A percentile compares a stretch with the other conserved stretches of the same genome.
Conservation (phyloP, 1,140 invertebrate genomes). For the Ditylenchus dipsaci region DNA sequence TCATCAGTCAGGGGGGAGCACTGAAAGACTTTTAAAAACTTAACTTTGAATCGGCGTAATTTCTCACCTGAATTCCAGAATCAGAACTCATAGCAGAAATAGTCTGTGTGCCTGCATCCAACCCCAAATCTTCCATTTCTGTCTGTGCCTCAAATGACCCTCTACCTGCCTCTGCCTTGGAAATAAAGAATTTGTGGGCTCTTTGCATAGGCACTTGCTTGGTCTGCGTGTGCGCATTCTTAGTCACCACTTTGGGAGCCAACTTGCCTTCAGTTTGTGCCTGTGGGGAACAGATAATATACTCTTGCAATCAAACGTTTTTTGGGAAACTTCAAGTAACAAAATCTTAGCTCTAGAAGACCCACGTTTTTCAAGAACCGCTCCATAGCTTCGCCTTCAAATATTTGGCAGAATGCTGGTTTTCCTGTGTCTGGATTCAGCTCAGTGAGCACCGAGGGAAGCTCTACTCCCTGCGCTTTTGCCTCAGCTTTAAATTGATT, state of each 20-base stretch:
- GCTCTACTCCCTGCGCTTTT: conserved; percentile 46
- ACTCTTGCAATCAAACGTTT: conserved; percentile 1
- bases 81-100: conserved; percentile 4
- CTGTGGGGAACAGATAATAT: conserved; percentile 7
- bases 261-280: conserved; percentile 21
- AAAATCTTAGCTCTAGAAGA: too few species aligned
- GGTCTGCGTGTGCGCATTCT: conserved; percentile 21
- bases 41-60: not conserved
- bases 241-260: not conserved
- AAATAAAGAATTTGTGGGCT: conserved; percentile 26
- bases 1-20: conserved; percentile 9
- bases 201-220: conserved; percentile 17
- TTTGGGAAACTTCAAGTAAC: too few species aligned
- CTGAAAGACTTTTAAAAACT: conserved; percentile 2
- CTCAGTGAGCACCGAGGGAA: conserved; percentile 51
- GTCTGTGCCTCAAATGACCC: conserved; percentile 23
- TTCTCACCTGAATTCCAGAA: conserved; percentile 28
- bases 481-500: conserved; percentile 49
- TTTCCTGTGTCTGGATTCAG: conserved; percentile 53
- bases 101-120: conserved; percentile 12
- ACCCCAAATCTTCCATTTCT: conserved; percentile 11
- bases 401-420: conserved; percentile 42
- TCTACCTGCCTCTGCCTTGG: conserved; percentile 9
- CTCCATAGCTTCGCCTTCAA: conserved; percentile 41
- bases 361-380: conserved; percentile 38